Conservation (phyloP, 2,797 vertebrate species). For the Gambusia yucatana region DNA sequence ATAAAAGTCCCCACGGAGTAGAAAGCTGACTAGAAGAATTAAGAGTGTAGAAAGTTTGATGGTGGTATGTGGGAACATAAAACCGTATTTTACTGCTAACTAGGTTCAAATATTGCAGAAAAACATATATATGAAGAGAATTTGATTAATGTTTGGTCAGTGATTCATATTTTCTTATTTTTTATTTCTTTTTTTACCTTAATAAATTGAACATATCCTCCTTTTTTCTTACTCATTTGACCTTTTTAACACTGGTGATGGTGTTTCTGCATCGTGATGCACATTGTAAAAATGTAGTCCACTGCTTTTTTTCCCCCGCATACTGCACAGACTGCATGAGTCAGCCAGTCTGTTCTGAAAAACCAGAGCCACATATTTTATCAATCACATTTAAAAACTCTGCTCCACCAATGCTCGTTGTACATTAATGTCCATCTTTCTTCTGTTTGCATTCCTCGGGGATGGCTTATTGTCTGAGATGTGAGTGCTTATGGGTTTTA, state of each 20-base stretch:
- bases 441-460: conserved; percentile 33
- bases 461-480: conserved; percentile 45
- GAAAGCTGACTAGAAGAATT: not conserved
- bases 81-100: not conserved
- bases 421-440: conserved; percentile 28
- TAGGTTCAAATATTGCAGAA: not conserved
- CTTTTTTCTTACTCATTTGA: not conserved
- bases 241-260: not conserved
- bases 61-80: not conserved
- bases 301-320: not conserved
- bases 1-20: not conserved
- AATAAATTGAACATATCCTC: not conserved
- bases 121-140: too few relatives aligned
- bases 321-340: conserved; percentile 12
- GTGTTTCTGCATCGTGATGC: not conserved
- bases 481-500: conserved; percentile 30
- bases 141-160: not conserved
- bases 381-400: conserved; percentile 21
- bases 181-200: not conserved
- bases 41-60: not conserved
- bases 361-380: conserved; percentile 16
- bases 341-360: conserved; percentile 25
- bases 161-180: not conserved
- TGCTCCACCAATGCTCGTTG: conserved; percentile 21
- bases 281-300: not conserved